phyloP scores from a whole-genome alignment of 1,140 invertebrate genomes.

The Laodelphax striatellus region DNA sequence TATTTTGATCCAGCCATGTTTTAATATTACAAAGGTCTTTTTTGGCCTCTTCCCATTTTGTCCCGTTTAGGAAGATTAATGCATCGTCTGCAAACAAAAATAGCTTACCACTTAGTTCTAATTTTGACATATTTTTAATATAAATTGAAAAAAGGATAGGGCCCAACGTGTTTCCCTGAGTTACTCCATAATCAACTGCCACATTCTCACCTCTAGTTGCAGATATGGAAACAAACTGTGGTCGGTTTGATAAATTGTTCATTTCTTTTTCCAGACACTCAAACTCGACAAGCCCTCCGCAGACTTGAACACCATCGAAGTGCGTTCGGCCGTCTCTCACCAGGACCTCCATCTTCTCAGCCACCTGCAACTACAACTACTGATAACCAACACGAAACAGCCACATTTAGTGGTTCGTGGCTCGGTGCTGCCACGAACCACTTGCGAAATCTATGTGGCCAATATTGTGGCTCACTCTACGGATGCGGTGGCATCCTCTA shows the following conservation, averaged over 20 bases:
- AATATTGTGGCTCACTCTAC: constrained; percentile 33
- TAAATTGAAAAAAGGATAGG: no score
- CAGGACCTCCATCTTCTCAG: constrained; percentile 57
- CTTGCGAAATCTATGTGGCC: constrained; percentile 71
- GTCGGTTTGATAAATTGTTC: neutral
- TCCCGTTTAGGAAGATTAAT: no score
- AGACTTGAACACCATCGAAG: constrained; percentile 60
- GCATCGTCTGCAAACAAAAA: no score
- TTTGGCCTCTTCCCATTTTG: no score
- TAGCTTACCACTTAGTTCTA: no score
- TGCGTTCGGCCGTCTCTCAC: constrained; percentile 55
- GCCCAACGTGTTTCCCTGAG: no score
- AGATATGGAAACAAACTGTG: no score
- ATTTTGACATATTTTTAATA: no score
- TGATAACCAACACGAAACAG: constrained; percentile 48
- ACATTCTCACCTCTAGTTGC: no score
- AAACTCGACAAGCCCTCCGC: constrained; percentile 54
- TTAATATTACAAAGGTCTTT: no score
- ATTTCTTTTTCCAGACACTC: constrained; percentile 16
- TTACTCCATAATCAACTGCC: no score
- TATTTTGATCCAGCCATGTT: no score
- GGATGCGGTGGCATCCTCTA: neutral
- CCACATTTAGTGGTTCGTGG: constrained; percentile 50
- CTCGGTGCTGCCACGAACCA: constrained; percentile 50
- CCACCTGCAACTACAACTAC: constrained; percentile 52